Evolutionary conservation across 2,797 vertebrate genomes (phyloP).

Genomic region (Sebastiscus albofasciatus): DNA sequence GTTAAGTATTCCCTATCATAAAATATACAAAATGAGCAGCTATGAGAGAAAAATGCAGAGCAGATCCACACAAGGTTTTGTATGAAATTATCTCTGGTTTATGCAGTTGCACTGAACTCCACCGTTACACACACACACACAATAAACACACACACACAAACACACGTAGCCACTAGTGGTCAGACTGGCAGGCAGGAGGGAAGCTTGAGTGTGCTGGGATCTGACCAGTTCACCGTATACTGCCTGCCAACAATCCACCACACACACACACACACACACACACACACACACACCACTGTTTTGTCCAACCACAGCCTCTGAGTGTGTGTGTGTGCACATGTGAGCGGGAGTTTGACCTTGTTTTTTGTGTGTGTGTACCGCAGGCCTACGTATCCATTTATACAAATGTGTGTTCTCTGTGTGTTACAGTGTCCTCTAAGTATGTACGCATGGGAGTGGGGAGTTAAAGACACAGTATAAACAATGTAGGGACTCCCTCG

Average conservation of each 20-base stretch:
- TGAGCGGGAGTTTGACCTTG: constrained; percentile 25
- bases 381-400: constrained; percentile 13
- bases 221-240: constrained; percentile 59
- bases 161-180: constrained; percentile 57
- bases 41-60: constrained; percentile 14
- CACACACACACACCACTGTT: constrained; percentile 15
- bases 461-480: constrained; percentile 56
- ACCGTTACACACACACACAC: neutral
- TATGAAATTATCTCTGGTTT: constrained; percentile 38
- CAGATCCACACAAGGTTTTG: constrained; percentile 5
- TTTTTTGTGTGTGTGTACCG: constrained; percentile 1
- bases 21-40: constrained; percentile 23
- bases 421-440: constrained; percentile 38
- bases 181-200: constrained; percentile 77
- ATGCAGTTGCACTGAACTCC: constrained; percentile 18
- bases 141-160: constrained; percentile 27
- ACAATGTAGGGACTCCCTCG: constrained; percentile 66
- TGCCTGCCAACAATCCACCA: constrained; percentile 58
- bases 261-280: constrained; percentile 21
- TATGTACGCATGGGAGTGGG: constrained; percentile 32
- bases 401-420: constrained; percentile 1
- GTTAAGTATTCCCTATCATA: constrained; percentile 9
- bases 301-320: constrained; percentile 33
- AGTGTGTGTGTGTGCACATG: neutral
- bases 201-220: constrained; percentile 64